phyloP scores from a whole-genome alignment of 1,140 invertebrate genomes.

The Drosophila virilis region DNA sequence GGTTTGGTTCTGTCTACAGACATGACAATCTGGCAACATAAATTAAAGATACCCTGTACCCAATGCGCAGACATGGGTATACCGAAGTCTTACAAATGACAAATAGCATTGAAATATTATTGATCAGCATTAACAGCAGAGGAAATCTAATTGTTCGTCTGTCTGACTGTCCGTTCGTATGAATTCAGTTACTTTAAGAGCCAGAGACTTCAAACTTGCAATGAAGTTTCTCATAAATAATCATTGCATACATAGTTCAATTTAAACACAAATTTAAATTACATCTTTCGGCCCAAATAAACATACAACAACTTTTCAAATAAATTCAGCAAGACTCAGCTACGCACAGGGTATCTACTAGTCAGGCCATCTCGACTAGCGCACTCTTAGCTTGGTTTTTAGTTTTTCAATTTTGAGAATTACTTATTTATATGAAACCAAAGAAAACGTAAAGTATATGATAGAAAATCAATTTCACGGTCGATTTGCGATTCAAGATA shows the following conservation, averaged over 20 bases:
- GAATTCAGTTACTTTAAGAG: too few relatives aligned
- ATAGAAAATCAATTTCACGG: constrained; percentile 74
- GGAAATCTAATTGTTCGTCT: too few relatives aligned
- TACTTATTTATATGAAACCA: constrained; percentile 26
- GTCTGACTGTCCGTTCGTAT: too few relatives aligned
- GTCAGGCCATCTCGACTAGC: background rate
- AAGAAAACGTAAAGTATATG: constrained; percentile 55
- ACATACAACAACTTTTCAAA: too few relatives aligned
- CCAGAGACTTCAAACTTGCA: too few relatives aligned
- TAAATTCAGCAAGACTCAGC: background rate
- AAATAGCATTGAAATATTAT: too few relatives aligned
- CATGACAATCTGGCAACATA: background rate
- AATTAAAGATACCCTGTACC: background rate
- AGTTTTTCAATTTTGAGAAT: constrained; percentile 45
- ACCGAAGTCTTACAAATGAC: too few relatives aligned
- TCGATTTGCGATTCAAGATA: constrained; percentile 68
- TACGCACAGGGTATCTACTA: constrained; percentile 6
- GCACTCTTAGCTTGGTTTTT: constrained; percentile 2
- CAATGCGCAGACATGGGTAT: background rate
- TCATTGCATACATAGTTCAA: too few relatives aligned
- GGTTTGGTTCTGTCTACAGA: background rate
- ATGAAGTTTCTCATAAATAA: too few relatives aligned
- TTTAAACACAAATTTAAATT: too few relatives aligned
- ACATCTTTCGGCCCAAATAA: too few relatives aligned
- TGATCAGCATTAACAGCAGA: too few relatives aligned